Conservation (phyloP, 2,797 vertebrate genomes). For the Telmatherina bonti region DNA sequence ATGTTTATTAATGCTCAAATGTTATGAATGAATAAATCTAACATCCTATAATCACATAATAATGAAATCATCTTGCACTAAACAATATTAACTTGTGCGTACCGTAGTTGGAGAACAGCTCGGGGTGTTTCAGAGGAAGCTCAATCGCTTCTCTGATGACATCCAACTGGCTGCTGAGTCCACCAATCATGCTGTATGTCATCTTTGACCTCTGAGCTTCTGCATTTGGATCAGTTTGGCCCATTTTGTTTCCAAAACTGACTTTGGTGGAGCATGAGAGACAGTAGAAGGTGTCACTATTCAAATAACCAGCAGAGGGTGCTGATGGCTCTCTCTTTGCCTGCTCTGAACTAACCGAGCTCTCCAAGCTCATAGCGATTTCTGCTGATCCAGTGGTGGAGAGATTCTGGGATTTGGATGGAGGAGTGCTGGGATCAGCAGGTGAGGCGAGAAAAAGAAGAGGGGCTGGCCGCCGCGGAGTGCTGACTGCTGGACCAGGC, state of each 20-base stretch:
- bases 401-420: slow-evolving; percentile 51
- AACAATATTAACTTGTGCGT: not conserved
- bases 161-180: slow-evolving; percentile 88
- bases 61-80: too few relatives aligned
- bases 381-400: slow-evolving; percentile 23
- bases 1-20: not conserved
- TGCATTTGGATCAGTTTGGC: slow-evolving; percentile 43
- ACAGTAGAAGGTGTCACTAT: slow-evolving; percentile 88
- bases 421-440: slow-evolving; percentile 53
- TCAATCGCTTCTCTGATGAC: slow-evolving; percentile 93
- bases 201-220: slow-evolving; percentile 75
- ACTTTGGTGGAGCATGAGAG: slow-evolving; percentile 86
- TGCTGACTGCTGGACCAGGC: slow-evolving; percentile 71
- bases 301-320: slow-evolving; percentile 63
- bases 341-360: slow-evolving; percentile 30
- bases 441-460: slow-evolving; percentile 28
- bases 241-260: slow-evolving; percentile 60
- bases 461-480: slow-evolving; percentile 66
- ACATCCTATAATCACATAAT: not conserved
- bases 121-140: slow-evolving; percentile 91
- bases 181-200: slow-evolving; percentile 94
- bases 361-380: slow-evolving; percentile 21
- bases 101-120: slow-evolving; percentile 92
- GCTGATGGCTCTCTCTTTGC: slow-evolving; percentile 27
- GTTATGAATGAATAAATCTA: not conserved